phyloP scores from a whole-genome alignment of 2,113 vertebrate genomes.

The Hemicordylus capensis region DNA sequence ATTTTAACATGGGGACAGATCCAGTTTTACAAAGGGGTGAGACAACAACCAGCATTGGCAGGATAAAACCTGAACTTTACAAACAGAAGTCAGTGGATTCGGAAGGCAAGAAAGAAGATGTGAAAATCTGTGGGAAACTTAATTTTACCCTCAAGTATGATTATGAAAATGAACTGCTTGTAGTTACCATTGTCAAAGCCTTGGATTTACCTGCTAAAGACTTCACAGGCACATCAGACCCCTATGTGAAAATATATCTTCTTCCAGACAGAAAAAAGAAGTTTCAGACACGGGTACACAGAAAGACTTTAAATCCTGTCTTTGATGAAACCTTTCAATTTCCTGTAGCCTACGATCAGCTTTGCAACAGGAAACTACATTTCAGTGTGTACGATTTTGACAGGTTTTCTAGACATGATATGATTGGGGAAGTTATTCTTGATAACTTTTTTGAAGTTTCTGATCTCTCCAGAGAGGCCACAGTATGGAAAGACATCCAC shows the following conservation, averaged over 20 bases:
- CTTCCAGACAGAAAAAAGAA: constrained; percentile 98
- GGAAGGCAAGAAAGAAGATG: constrained; percentile 84
- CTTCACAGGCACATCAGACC: constrained; percentile 94
- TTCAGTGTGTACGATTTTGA: constrained; percentile 99
- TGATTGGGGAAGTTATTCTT: constrained; percentile 97
- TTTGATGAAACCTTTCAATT: constrained; percentile 96
- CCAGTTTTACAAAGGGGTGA: constrained; percentile 85
- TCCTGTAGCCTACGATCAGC: constrained; percentile 90
- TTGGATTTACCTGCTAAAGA: constrained; percentile 96
- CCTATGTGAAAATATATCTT: constrained; percentile 97
- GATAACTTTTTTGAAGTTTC: constrained; percentile 98
- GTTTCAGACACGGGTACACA: constrained; percentile 96
- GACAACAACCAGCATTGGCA: constrained; percentile 93
- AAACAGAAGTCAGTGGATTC: constrained; percentile 98
- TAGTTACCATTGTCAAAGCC: constrained; percentile 92
- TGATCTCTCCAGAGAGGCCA: constrained; percentile 94
- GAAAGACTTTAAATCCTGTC: constrained; percentile 94
- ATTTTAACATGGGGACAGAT: constrained; percentile 89
- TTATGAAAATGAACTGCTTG: constrained; percentile 91
- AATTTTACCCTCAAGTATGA: constrained; percentile 93
- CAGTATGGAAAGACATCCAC: constrained; percentile 97
- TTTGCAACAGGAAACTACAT: constrained; percentile 94
- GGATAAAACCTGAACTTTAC: constrained; percentile 97
- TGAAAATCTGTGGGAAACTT: constrained; percentile 93
- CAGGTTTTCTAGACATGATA: constrained; percentile 98